Evolutionary conservation across 2,113 vertebrate genomes (phyloP).

Genomic region (Anolis carolinensis): DNA sequence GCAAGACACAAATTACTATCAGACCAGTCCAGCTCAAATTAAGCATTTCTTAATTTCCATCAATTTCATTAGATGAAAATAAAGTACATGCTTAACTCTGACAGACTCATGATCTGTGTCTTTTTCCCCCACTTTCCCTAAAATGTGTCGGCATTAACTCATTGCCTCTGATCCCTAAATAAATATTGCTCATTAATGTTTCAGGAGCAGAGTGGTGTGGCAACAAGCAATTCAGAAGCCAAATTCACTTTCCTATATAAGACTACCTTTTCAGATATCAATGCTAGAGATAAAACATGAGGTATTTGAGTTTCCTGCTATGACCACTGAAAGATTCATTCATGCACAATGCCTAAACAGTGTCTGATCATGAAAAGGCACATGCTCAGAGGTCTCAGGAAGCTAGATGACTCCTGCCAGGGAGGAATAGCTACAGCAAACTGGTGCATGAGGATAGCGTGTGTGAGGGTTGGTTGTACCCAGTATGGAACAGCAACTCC

Average conservation of each 20-base stretch:
- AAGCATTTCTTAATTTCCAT: background rate
- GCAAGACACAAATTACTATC: background rate
- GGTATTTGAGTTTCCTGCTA: background rate
- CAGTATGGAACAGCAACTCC: no score
- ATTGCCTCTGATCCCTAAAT: background rate
- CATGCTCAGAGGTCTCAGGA: no score
- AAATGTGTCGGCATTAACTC: background rate
- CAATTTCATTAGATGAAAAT: background rate
- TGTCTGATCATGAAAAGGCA: no score
- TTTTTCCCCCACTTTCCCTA: background rate
- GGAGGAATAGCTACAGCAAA: no score
- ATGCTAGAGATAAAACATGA: background rate
- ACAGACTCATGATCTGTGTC: background rate
- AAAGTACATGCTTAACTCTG: background rate
- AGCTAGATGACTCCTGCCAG: no score
- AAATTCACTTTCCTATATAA: background rate
- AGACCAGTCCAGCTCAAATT: background rate
- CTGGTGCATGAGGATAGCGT: no score
- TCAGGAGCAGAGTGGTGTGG: background rate
- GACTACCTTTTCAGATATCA: background rate
- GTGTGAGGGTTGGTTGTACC: no score
- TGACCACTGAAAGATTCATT: no score
- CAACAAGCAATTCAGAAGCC: background rate
- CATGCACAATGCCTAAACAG: background rate
- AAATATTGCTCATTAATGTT: background rate